phyloP scores from a whole-genome alignment of 1,140 invertebrate species.

The Maconellicoccus hirsutus region DNA sequence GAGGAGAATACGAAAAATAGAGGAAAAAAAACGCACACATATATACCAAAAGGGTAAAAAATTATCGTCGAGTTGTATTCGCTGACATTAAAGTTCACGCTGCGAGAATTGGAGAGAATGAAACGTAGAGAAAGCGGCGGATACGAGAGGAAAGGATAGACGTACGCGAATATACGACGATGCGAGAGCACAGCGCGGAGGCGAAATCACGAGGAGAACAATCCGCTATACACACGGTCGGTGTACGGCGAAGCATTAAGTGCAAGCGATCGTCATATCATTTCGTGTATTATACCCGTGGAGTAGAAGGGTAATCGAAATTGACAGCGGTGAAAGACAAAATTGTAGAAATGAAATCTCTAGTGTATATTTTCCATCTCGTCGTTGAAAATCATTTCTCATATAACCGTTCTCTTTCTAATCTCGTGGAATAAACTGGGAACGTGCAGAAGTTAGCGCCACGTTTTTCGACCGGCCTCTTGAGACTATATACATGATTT shows the following conservation, averaged over 20 bases:
- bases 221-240: not conserved
- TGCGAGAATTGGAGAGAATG: not conserved
- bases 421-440: slow-evolving; percentile 15
- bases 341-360: slow-evolving; percentile 20
- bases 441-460: slow-evolving; percentile 13
- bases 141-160: too few species aligned
- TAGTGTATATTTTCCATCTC: slow-evolving; percentile 22
- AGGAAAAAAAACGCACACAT: too few species aligned
- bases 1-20: too few species aligned
- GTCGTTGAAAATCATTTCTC: slow-evolving; percentile 22
- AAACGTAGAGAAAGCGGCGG: too few species aligned
- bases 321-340: slow-evolving; percentile 22
- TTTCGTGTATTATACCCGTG: slow-evolving; percentile 14
- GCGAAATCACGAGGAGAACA: slow-evolving; percentile 1
- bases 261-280: slow-evolving; percentile 4
- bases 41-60: not conserved
- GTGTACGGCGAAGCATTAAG: not conserved
- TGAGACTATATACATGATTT: slow-evolving; percentile 19
- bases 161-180: too few species aligned
- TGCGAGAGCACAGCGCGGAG: too few species aligned
- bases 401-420: slow-evolving; percentile 19
- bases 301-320: slow-evolving; percentile 18
- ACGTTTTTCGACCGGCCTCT: slow-evolving; percentile 17
- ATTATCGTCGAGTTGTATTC: slow-evolving; percentile 9
- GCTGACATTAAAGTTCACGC: not conserved